These are phyloP conservation scores for Sinocyclocheilus rhinocerous DNA, from an alignment of 2,113 vertebrate genomes.

Conservation along the genomic window DNA sequence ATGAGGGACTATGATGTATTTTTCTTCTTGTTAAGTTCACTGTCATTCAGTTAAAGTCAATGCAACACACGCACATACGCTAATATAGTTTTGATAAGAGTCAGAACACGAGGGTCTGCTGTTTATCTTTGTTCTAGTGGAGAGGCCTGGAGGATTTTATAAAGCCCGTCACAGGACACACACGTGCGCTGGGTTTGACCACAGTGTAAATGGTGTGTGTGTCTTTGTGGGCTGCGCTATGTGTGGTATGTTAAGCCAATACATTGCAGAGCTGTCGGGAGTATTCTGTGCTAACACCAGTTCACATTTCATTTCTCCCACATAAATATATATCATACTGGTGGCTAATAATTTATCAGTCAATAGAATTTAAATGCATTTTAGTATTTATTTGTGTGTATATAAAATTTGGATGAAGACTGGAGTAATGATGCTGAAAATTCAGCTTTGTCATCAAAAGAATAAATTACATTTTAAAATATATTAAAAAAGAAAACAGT, in stretches of 20 bases:
- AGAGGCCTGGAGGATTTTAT: conserved; percentile 43
- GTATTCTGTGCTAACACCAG: conserved; percentile 6
- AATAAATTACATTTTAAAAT: neutral
- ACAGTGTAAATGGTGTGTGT: conserved; percentile 38
- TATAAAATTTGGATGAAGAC: neutral
- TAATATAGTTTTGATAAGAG: conserved; percentile 30
- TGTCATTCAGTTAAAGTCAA: conserved; percentile 4
- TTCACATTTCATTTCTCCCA: neutral
- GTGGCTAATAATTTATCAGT: neutral
- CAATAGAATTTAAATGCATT: neutral
- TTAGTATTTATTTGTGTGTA: neutral
- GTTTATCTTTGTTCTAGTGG: conserved; percentile 34
- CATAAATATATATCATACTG: neutral
- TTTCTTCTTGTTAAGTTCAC: conserved; percentile 9
- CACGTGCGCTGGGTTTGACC: conserved; percentile 32
- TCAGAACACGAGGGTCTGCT: conserved; percentile 18
- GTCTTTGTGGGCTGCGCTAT: conserved; percentile 29
- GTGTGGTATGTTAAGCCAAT: conserved; percentile 32
- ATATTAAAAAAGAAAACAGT: neutral
- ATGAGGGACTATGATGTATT: conserved; percentile 15
- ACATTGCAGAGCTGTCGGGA: neutral
- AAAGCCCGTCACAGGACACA: conserved; percentile 31
- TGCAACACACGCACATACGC: neutral
- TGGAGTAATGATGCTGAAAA: neutral
- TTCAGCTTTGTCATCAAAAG: neutral